phyloP scores from a whole-genome alignment of 2,888 invertebrate species.

The Tubulanus polymorphus region DNA sequence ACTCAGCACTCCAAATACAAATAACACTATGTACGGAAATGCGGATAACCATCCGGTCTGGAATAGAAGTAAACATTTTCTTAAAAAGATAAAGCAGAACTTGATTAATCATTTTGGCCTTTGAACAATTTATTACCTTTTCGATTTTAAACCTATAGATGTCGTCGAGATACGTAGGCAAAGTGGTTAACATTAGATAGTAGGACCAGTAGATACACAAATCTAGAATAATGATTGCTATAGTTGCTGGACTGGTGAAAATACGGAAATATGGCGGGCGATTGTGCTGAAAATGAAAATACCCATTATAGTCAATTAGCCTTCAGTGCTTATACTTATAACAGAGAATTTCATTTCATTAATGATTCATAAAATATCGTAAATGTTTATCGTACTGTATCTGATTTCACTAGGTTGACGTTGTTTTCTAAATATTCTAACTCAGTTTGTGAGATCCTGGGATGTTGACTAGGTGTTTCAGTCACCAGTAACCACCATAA shows the following conservation, averaged over 20 bases:
- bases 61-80: too few relatives aligned
- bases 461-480: background rate
- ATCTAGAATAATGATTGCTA: background rate
- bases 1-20: background rate
- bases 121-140: too few relatives aligned
- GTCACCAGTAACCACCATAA: background rate
- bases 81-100: too few relatives aligned
- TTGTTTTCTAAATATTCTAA: background rate
- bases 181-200: background rate
- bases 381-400: too few relatives aligned
- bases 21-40: background rate
- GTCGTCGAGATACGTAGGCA: background rate
- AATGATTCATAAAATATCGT: too few relatives aligned
- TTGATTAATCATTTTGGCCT: too few relatives aligned
- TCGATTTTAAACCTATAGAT: background rate
- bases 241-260: background rate
- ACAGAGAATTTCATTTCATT: too few relatives aligned
- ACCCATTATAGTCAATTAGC: too few relatives aligned
- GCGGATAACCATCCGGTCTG: slow-evolving; percentile 1
- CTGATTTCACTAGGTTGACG: background rate
- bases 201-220: background rate
- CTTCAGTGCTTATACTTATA: too few relatives aligned
- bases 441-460: background rate
- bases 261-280: background rate
- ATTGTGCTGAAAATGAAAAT: background rate